A percentile compares a stretch with the other conserved stretches of the same genome.
phyloP scores from a whole-genome alignment of 2,797 vertebrate species.

The Ptychobarbus kaznakovi region DNA sequence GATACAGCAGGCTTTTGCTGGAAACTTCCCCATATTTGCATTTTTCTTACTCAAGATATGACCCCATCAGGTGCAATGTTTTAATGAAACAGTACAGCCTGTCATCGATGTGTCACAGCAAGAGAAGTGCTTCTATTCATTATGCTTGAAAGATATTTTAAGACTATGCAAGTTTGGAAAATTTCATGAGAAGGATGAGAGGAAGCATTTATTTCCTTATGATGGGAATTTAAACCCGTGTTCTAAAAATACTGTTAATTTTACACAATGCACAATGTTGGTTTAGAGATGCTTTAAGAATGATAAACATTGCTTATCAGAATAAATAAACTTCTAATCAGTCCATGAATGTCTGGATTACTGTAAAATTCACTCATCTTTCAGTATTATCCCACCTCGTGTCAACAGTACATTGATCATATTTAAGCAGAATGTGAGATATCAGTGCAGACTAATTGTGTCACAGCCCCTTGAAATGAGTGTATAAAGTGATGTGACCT shows the following conservation, averaged over 20 bases:
- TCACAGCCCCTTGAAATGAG: not conserved
- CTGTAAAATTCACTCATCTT: not conserved
- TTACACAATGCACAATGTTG: not conserved
- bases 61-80: not conserved
- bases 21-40: not conserved
- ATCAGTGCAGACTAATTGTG: not conserved
- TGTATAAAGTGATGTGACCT: not conserved
- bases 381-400: not conserved
- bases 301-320: not conserved
- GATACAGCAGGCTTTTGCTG: not conserved
- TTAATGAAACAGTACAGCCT: not conserved
- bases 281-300: not conserved
- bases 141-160: conserved; percentile 16
- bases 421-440: not conserved
- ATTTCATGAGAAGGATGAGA: conserved; percentile 8
- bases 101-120: not conserved
- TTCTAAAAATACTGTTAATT: conserved; percentile 5
- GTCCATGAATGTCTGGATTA: not conserved
- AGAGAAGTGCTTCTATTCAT: not conserved
- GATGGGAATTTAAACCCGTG: not conserved
- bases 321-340: not conserved
- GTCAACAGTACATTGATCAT: not conserved
- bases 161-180: conserved; percentile 34
- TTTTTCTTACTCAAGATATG: not conserved
- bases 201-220: conserved; percentile 31